Evolutionary conservation across 2,888 invertebrate species (phyloP).

Genomic region (Latrodectus elegans): DNA sequence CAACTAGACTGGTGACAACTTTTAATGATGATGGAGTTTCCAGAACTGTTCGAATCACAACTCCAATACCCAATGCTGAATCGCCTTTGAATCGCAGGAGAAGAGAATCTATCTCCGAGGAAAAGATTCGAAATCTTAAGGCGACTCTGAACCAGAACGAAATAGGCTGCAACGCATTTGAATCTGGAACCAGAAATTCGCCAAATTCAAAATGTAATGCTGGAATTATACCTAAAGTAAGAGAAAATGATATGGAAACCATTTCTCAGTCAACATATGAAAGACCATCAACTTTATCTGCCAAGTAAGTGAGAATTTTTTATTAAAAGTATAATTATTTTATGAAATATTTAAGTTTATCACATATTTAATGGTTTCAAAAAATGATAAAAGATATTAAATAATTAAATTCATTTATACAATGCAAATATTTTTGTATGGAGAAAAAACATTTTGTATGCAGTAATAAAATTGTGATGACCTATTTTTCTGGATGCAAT

Average conservation of each 20-base stretch:
- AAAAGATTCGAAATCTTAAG: constrained; percentile 36
- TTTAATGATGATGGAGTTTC: constrained; percentile 73
- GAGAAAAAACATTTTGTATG: too few relatives aligned
- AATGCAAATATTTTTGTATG: too few relatives aligned
- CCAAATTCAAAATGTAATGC: not conserved
- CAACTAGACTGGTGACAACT: constrained; percentile 73
- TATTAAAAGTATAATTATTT: too few relatives aligned
- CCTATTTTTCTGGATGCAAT: too few relatives aligned
- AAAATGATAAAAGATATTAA: too few relatives aligned
- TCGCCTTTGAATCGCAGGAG: constrained; percentile 15
- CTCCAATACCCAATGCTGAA: constrained; percentile 11
- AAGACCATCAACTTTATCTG: constrained; percentile 47
- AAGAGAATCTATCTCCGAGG: constrained; percentile 44
- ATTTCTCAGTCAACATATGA: constrained; percentile 35
- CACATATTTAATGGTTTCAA: too few relatives aligned
- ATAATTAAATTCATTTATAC: too few relatives aligned
- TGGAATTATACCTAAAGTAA: constrained; percentile 6
- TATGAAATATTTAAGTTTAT: too few relatives aligned
- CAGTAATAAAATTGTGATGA: too few relatives aligned
- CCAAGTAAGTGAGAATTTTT: constrained; percentile 41
- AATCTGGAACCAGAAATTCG: not conserved
- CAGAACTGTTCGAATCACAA: constrained; percentile 73
- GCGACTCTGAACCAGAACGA: constrained; percentile 20
- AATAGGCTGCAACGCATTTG: not conserved
- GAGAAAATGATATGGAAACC: constrained; percentile 31